Percentiles rank a stretch among this genome's conserved stretches.
phyloP scores from a whole-genome alignment of 2,888 invertebrate genomes.

The Trissolcus japonicus region DNA sequence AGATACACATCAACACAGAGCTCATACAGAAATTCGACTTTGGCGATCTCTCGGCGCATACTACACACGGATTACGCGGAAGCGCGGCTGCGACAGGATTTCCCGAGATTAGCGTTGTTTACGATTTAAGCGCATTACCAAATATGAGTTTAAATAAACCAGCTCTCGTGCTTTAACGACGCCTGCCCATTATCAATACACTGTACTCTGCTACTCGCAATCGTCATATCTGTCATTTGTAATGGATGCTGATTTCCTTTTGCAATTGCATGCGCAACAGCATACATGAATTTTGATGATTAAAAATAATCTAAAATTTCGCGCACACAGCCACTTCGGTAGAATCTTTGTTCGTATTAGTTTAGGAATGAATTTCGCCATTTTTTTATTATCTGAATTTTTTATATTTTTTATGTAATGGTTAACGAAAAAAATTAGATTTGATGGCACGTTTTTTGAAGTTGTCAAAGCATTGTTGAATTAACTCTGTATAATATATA shows the following conservation, averaged over 20 bases:
- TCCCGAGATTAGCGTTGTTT: conserved; percentile 69
- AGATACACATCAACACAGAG: conserved; percentile 18
- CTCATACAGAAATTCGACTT: conserved; percentile 56
- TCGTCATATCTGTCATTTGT: conserved; percentile 30
- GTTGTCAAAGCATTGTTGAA: no score
- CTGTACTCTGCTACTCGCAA: conserved; percentile 28
- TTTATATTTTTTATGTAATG: no score
- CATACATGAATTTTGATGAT: conserved; percentile 11
- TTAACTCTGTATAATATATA: no score
- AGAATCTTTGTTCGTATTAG: no score
- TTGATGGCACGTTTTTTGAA: no score
- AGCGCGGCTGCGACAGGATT: conserved; percentile 61
- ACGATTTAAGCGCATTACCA: conserved; percentile 70
- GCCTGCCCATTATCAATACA: conserved; percentile 51
- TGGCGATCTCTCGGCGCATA: conserved; percentile 47
- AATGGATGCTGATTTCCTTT: conserved; percentile 37
- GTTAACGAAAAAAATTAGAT: no score
- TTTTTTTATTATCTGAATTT: no score
- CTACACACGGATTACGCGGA: conserved; percentile 59
- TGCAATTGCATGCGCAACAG: conserved; percentile 17
- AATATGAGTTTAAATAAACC: conserved; percentile 69
- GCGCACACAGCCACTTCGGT: no score
- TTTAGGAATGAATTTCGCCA: no score
- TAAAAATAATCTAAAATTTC: neutral
- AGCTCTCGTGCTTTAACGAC: conserved; percentile 45